Conservation (phyloP, 2,113 vertebrate genomes). For the Melozone crissalis region DNA sequence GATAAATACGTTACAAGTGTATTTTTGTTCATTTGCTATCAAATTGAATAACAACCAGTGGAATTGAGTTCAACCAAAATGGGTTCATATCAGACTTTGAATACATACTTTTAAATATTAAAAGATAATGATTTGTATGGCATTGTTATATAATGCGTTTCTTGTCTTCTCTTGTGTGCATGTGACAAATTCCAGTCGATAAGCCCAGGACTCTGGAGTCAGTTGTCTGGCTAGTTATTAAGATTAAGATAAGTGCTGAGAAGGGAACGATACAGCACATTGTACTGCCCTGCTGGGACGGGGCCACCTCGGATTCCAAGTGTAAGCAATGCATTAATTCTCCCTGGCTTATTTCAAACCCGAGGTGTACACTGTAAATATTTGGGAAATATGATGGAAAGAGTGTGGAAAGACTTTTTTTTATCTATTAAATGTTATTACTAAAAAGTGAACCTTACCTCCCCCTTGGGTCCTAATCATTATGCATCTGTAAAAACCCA, state of each 20-base stretch:
- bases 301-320: conserved; percentile 72
- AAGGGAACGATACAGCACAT: conserved; percentile 74
- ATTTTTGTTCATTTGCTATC: conserved; percentile 77
- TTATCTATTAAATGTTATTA: conserved; percentile 21
- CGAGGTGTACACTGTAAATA: conserved; percentile 66
- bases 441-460: not conserved
- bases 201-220: conserved; percentile 83
- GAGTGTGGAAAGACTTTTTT: conserved; percentile 45
- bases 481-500: conserved; percentile 12
- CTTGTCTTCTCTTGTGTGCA: conserved; percentile 77
- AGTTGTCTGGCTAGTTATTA: conserved; percentile 86
- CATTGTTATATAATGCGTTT: conserved; percentile 76
- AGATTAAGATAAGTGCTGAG: conserved; percentile 83
- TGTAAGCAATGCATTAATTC: conserved; percentile 77
- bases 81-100: conserved; percentile 73
- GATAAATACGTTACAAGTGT: conserved; percentile 77
- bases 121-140: conserved; percentile 75
- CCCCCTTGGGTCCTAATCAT: not conserved
- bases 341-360: conserved; percentile 69
- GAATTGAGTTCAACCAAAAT: conserved; percentile 72
- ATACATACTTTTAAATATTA: conserved; percentile 76
- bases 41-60: conserved; percentile 62
- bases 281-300: conserved; percentile 68
- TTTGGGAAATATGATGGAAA: conserved; percentile 63
- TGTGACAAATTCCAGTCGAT: conserved; percentile 82